These are phyloP conservation scores for Drosophila funebris DNA, from an alignment of 1,140 invertebrate genomes.

Conservation along the genomic window DNA sequence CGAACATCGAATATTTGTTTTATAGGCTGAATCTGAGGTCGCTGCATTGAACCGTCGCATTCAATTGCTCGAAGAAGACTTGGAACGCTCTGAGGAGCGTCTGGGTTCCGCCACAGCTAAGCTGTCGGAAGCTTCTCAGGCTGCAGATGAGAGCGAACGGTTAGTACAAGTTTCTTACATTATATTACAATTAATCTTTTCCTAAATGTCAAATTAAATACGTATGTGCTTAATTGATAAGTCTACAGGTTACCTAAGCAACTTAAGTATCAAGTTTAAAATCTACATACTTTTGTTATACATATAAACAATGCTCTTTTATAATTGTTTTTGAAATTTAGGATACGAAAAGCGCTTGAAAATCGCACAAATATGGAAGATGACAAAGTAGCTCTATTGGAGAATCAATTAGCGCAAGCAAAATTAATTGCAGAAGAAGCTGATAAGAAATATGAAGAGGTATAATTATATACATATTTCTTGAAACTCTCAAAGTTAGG, in stretches of 20 bases:
- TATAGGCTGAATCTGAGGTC: conserved; percentile 98
- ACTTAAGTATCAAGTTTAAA: conserved; percentile 68
- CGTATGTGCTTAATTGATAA: conserved; percentile 50
- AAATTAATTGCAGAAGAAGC: conserved; percentile 99
- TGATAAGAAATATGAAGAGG: conserved; percentile 99
- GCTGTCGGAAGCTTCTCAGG: conserved; percentile 98
- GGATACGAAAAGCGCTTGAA: conserved; percentile 99
- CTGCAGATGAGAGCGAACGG: conserved; percentile 99
- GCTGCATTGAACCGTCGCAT: conserved; percentile 99
- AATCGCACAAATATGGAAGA: conserved; percentile 99
- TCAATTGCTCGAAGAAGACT: conserved; percentile 98
- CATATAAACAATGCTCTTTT: conserved; percentile 36
- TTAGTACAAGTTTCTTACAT: conserved; percentile 85
- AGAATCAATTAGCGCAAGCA: conserved; percentile 97
- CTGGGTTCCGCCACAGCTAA: conserved; percentile 98
- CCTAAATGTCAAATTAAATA: conserved; percentile 20
- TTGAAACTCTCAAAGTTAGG: conserved; percentile 48
- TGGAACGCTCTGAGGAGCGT: conserved; percentile 99
- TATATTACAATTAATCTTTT: conserved; percentile 8
- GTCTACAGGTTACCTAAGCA: conserved; percentile 51
- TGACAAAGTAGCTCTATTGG: conserved; percentile 96
- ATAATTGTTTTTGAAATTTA: conserved; percentile 84
- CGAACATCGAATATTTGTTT: conserved; percentile 61
- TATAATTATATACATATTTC: conserved; percentile 84
- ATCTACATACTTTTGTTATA: neutral